These are phyloP conservation scores for Cisticola juncidis DNA, from an alignment of 2,113 vertebrate species.

Conservation along the genomic window DNA sequence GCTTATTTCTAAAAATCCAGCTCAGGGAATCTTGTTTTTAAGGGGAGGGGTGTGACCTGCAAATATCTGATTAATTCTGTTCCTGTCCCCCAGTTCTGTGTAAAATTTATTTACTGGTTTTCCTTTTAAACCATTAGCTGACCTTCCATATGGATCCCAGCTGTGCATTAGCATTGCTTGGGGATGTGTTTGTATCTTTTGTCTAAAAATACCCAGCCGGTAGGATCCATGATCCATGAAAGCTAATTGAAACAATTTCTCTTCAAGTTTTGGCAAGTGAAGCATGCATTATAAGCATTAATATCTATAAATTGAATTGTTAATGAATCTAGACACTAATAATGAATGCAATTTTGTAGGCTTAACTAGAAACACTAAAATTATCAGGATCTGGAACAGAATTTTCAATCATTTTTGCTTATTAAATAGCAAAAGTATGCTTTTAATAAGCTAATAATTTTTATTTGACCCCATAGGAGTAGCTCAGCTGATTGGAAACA, in stretches of 20 bases:
- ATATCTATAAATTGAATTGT: constrained; percentile 88
- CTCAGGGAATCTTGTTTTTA: constrained; percentile 14
- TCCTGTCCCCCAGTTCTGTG: constrained; percentile 54
- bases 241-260: constrained; percentile 88
- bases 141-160: constrained; percentile 77
- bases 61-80: constrained; percentile 64
- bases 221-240: constrained; percentile 83
- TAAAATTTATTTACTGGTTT: constrained; percentile 74
- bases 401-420: constrained; percentile 85
- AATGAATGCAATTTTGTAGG: constrained; percentile 85
- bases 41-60: constrained; percentile 13
- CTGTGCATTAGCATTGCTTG: constrained; percentile 81
- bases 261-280: constrained; percentile 85
- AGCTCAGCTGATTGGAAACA: constrained; percentile 80
- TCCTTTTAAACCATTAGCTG: constrained; percentile 74
- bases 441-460: constrained; percentile 85
- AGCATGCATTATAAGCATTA: constrained; percentile 86
- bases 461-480: constrained; percentile 83
- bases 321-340: constrained; percentile 88
- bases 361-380: constrained; percentile 85
- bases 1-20: neutral
- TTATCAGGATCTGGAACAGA: constrained; percentile 81
- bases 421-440: constrained; percentile 83
- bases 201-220: constrained; percentile 82
- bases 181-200: constrained; percentile 83